Evolutionary conservation across 2,113 vertebrate genomes (phyloP), one percentile per base, ranked within the genome.

Genomic region (Junco hyemalis): DNA sequence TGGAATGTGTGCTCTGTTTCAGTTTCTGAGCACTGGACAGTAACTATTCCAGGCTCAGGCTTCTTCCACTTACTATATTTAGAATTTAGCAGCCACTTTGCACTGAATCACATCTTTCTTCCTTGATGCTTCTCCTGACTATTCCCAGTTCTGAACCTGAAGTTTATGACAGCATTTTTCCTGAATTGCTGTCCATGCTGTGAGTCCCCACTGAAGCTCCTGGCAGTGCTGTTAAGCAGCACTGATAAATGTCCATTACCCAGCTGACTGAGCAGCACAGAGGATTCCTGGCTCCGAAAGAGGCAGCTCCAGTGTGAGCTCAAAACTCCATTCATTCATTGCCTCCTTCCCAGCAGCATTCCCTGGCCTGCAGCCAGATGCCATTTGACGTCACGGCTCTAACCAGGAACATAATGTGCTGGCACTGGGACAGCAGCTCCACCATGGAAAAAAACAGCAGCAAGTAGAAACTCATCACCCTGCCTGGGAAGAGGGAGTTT

Each of bases 321-420:
- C 81, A 66, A 50, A 95, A 78, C 36, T 50, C 57, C 94, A 84
- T 96, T 83, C 93, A 95, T 96, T 80, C 96, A 96, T 94, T 80
- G 35, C 25, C 83, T 94, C 54, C 89, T 94, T 97, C 96, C 96
- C 86, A 93, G 94, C 95, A 97, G 90, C 91, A 92, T 96, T 97
- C 95, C 56, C 23, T 98, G 98, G 97, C 96, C 25, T 16, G 42
- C 25, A 7, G 97, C 98, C 98, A 98, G 97, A 33, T 97, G 95
- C 97, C 90, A 96, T 96, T 95, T 97, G 97, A 98, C 97, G 97
- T 98, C 98, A 98, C 1, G 36, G 82, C 81, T 69, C 95, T 95
- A 95, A 97, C 95, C 95, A 96, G 96, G 98, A 98, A 98, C 98
- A 98, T 95, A 74, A 97, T 98, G 98, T 98, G 95, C 98, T 98